Evolutionary conservation across 2,888 invertebrate genomes (phyloP), one percentile per base, ranked within the genome.

Genomic region (Caenorhabditis sp.): DNA sequence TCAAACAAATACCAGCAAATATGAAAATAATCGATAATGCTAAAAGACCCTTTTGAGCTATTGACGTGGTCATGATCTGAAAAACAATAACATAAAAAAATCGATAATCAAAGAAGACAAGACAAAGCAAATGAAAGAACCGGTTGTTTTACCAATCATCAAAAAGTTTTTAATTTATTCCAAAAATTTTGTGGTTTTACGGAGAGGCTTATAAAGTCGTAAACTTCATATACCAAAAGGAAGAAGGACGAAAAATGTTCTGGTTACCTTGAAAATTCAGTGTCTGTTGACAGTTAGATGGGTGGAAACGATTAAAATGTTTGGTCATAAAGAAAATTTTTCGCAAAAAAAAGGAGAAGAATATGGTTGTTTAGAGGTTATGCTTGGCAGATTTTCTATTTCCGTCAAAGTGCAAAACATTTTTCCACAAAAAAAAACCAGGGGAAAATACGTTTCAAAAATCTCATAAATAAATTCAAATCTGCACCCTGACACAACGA

Each of bases 11-110:
- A 50, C 86, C 86, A 54, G 73, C 74, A 23, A 86, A 55, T 19
- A 86, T 86, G 43, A 86, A 66, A 19, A 85, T 65, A 8, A 86
- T 83, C n/a, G 85, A 86, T 19, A 86, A 61, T 17, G 80, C 83
- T 19, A 86, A 76, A 6, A 86, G 78, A 54, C 78, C 74, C 69
- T 86, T 86, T 68, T 86, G 83, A 37, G 76, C 76, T 55, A 79
- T 54, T 17, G 79, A 68, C 49, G 72, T 74, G 58, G 76, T 69
- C 83, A 81, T 81, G 51, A 23, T 31, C 8, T 6, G 21, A 55
- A 21, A 37, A 50, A n/a, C 12, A 58, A 17, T 60, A 37, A 60
- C 49, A 31, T 17, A 24, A 66, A 53, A 36, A 17, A 26, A 36
- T 53, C 27, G 37, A 57, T 21, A 59, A 53, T 26, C 49, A 53